phyloP scores from a whole-genome alignment of 2,888 invertebrate species.

The Pseudococcus longispinus region DNA sequence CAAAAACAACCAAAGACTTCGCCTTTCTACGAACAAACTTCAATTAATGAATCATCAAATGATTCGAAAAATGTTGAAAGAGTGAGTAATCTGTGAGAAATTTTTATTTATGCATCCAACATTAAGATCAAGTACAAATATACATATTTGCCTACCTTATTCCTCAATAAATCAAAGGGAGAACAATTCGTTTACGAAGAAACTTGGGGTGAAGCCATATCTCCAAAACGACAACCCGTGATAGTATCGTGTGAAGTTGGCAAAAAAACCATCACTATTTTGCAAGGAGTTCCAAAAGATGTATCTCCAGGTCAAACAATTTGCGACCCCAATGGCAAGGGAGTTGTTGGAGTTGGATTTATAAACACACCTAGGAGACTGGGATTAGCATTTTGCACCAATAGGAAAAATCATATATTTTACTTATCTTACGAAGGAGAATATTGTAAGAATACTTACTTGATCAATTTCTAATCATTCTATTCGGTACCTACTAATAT shows the following conservation, averaged over 20 bases:
- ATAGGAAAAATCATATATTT: constrained; percentile 73
- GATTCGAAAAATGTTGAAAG: constrained; percentile 60
- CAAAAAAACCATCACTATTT: constrained; percentile 64
- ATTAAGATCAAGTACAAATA: too few species aligned
- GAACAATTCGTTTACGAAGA: constrained; percentile 75
- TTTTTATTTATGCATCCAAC: too few species aligned
- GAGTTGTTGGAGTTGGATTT: constrained; percentile 77
- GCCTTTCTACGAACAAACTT: constrained; percentile 75
- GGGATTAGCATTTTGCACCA: constrained; percentile 81
- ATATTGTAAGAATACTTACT: constrained; percentile 66
- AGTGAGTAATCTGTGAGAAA: not conserved
- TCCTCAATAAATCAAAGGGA: constrained; percentile 66
- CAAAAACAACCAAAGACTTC: constrained; percentile 76
- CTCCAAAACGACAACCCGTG: constrained; percentile 74
- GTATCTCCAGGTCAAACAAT: constrained; percentile 64
- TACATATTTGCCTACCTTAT: not conserved
- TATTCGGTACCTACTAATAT: too few species aligned
- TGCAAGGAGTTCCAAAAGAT: constrained; percentile 61
- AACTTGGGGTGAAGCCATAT: constrained; percentile 86
- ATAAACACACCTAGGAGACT: constrained; percentile 74
- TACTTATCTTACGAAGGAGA: constrained; percentile 67
- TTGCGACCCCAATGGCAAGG: constrained; percentile 66
- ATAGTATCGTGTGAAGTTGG: constrained; percentile 73
- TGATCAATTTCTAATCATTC: not conserved
- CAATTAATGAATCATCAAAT: constrained; percentile 60